These are phyloP conservation scores for Indicator indicator DNA, from an alignment of 2,113 vertebrate genomes.

Conservation along the genomic window DNA sequence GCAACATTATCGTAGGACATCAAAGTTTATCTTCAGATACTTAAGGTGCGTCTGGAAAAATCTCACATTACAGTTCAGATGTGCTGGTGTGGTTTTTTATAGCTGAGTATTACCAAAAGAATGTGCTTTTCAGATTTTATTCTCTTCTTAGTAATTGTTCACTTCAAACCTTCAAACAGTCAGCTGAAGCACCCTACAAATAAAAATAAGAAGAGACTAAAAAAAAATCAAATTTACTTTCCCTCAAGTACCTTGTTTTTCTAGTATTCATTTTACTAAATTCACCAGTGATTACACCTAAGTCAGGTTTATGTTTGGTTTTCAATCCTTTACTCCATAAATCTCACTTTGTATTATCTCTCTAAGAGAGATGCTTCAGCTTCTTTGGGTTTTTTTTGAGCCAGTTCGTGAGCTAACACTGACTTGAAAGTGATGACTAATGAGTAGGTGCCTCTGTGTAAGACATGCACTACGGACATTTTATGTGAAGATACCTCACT, in stretches of 20 bases:
- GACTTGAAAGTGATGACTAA: neutral
- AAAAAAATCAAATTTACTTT: neutral
- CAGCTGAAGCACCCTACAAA: neutral
- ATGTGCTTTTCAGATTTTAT: slow-evolving; percentile 24
- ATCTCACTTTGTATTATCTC: neutral
- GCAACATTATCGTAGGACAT: slow-evolving; percentile 65
- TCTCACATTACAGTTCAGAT: slow-evolving; percentile 25
- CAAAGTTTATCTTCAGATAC: slow-evolving; percentile 54
- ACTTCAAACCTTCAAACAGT: neutral
- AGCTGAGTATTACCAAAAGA: neutral
- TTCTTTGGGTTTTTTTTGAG: neutral
- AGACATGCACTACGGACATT: fast-evolving
- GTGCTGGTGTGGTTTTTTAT: neutral
- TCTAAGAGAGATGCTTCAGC: neutral
- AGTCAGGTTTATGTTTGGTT: neutral
- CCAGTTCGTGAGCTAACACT: neutral
- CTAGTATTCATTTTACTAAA: neutral
- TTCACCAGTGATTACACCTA: fast-evolving
- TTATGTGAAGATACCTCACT: neutral
- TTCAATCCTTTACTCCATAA: neutral
- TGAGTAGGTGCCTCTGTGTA: neutral
- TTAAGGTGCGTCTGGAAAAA: slow-evolving; percentile 59
- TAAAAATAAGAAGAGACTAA: neutral
- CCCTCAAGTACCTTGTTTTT: neutral
- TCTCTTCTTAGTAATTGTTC: neutral